Percentiles rank a stretch among this genome's conserved stretches.
Evolutionary conservation across 2,888 invertebrate genomes (phyloP).

Genomic region (Lycocerus yunnanus): DNA sequence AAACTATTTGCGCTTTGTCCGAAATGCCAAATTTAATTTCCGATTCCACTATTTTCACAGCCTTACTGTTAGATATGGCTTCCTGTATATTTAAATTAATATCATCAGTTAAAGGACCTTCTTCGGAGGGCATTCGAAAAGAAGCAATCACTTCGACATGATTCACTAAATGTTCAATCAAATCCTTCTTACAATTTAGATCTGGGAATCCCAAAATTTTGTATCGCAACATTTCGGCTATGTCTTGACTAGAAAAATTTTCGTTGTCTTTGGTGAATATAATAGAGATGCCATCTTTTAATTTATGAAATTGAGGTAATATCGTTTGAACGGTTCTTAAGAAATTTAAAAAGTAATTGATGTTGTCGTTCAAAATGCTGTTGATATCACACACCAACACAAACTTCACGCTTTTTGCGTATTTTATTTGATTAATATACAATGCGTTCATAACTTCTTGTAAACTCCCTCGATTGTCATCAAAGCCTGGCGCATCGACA

Average conservation of each 20-base stretch:
- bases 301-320: constrained; percentile 10
- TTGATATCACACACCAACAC: constrained; percentile 12
- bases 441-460: constrained; percentile 19
- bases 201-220: constrained; percentile 4
- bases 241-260: not conserved
- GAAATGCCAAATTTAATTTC: constrained; percentile 20
- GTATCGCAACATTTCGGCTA: not conserved
- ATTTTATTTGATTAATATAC: constrained; percentile 22
- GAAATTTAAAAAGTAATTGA: constrained; percentile 12
- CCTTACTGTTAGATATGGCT: constrained; percentile 8
- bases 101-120: constrained; percentile 9
- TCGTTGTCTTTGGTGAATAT: constrained; percentile 16
- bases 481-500: constrained; percentile 22
- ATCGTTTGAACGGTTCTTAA: constrained; percentile 14
- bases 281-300: constrained; percentile 10
- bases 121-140: constrained; percentile 9
- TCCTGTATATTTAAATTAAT: constrained; percentile 3
- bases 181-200: not conserved
- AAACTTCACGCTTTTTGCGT: constrained; percentile 13
- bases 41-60: not conserved
- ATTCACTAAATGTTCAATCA: constrained; percentile 12
- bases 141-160: constrained; percentile 6
- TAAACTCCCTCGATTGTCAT: constrained; percentile 17
- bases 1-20: not conserved
- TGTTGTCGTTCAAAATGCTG: constrained; percentile 12